Base-by-base conservation (phyloP, 2,888 invertebrate species). In the Drosophila histrio region DNA sequence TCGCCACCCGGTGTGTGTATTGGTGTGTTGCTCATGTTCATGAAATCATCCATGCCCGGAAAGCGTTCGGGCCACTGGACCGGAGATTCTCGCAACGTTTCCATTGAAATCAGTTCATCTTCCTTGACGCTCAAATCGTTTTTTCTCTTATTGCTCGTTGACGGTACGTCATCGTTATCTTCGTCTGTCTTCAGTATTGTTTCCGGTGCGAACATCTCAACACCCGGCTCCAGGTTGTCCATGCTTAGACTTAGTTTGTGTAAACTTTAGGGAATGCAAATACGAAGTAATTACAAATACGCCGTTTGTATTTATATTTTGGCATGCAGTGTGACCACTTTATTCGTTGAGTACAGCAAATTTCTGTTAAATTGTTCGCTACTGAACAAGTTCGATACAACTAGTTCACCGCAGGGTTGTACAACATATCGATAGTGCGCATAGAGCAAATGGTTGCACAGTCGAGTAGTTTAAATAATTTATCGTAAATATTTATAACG, bases 1-100 rank as follows among this genome's bases (percentile, higher is more conserved):
- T 95, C 94, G 43, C 94, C 93, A 49, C 94, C 94, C 7, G 94
- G 89, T 8, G 89, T 85, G 41, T 89, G 89, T 62, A 91, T 89
- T 11, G 92, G 92, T 8, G 94, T 93, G 58, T 93, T 93, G 89
- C 95, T 95, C 90, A 94, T 93, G 52, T 95, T 94, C 44, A 95
- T 95, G 91, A 96, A 97, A 89, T 97, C 96, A 28, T 96, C 95
- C 68, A 98, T 95, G 75, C 98, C 98, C 90, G 98, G 97, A 93
- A 98, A 96, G 93, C 97, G 96, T 92, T 98, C 98, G 13, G 98
- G 98, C 98, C 98, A 99, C 87, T 98, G 92, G 90, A 98, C 98
- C 36, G 98, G 98, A 1, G 98, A 98, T 13, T 97, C 95, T 83
- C 98, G 94, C 80, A 99, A 92, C 91, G 96, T 97, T 92, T 99